Evolutionary conservation across 2,888 invertebrate species (phyloP).

Genomic region (Drosophila lutescens): DNA sequence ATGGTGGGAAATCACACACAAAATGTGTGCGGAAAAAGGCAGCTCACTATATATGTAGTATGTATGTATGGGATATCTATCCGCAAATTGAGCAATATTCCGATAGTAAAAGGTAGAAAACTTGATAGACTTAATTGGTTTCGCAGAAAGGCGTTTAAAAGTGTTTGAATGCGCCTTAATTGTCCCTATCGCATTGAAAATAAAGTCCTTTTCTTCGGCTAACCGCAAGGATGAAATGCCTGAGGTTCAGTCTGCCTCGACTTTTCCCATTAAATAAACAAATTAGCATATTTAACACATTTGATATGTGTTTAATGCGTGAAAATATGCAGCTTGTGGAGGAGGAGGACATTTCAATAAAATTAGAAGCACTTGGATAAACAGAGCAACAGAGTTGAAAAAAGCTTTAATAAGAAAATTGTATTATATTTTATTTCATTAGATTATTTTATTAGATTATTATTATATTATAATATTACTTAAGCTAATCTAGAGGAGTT

Average conservation of each 20-base stretch:
- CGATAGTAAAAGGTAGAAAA: constrained; percentile 3
- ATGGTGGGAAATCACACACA: constrained; percentile 4
- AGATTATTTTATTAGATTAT: no score
- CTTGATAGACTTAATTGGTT: neutral
- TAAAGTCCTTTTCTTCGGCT: neutral
- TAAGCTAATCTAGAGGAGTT: no score
- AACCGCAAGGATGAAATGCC: constrained; percentile 1
- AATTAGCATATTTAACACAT: constrained; percentile 8
- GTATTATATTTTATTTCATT: no score
- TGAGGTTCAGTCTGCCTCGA: neutral
- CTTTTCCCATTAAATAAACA: neutral
- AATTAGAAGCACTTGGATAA: neutral
- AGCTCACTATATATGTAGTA: no score
- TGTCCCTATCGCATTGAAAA: no score
- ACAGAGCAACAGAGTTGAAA: neutral
- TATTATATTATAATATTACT: no score
- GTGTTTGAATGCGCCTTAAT: neutral
- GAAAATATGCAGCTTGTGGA: neutral
- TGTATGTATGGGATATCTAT: neutral
- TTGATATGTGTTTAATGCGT: constrained; percentile 3
- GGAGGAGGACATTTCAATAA: neutral
- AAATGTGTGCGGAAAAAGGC: no score
- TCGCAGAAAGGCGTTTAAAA: no score
- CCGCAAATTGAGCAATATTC: constrained; percentile 3
- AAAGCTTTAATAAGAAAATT: no score